Conservation (phyloP, 2,888 invertebrate species). For the Orthosia incerta region DNA sequence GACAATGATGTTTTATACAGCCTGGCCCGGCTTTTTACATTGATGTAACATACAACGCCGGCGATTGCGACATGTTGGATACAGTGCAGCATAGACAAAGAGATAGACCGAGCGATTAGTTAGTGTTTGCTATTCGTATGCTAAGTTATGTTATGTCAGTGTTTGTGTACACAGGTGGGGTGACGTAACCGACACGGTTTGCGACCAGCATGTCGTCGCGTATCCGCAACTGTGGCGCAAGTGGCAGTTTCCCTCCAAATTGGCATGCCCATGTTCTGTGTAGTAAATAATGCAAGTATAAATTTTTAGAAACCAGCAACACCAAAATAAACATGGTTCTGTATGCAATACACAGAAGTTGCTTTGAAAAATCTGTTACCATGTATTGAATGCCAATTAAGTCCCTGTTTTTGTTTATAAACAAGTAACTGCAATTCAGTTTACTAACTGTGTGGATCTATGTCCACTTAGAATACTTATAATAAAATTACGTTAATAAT, state of each 20-base stretch:
- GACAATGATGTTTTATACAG: slow-evolving; percentile 3
- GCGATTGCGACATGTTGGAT: slow-evolving; percentile 38
- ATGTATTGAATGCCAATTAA: not conserved
- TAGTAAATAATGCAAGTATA: slow-evolving; percentile 32
- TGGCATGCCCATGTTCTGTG: slow-evolving; percentile 42
- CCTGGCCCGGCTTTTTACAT: slow-evolving; percentile 23
- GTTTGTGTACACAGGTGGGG: slow-evolving; percentile 69
- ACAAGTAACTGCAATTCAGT: not conserved
- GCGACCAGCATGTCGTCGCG: slow-evolving; percentile 54
- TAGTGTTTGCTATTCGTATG: slow-evolving; percentile 45
- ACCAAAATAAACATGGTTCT: slow-evolving; percentile 4
- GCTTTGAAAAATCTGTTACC: not conserved
- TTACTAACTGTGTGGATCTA: not conserved
- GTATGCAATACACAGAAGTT: not conserved
- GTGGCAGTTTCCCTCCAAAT: slow-evolving; percentile 65
- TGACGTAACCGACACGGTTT: slow-evolving; percentile 65
- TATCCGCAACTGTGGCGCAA: slow-evolving; percentile 62
- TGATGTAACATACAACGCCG: slow-evolving; percentile 48
- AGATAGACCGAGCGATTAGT: slow-evolving; percentile 53
- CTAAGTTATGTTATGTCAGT: slow-evolving; percentile 59
- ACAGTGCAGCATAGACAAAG: slow-evolving; percentile 61
- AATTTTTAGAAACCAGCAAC: slow-evolving; percentile 26
- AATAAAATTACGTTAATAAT: too few relatives aligned
- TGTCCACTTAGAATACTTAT: too few relatives aligned
- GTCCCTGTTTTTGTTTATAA: not conserved